Base-by-base conservation (phyloP, 2,113 vertebrate species). In the Aspiorhynchus laticeps region DNA sequence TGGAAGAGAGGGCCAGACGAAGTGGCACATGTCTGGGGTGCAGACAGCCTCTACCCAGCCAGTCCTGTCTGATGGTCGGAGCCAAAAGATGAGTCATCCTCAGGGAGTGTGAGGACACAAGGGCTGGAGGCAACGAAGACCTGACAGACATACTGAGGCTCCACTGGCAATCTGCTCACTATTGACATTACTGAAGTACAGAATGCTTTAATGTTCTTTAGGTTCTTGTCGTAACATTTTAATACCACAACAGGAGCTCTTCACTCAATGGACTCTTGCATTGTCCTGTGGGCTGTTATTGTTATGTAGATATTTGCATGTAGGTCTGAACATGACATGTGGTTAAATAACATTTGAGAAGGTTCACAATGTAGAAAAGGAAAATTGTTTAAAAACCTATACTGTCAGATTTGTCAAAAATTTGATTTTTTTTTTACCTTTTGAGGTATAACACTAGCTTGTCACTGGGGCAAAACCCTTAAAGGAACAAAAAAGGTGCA, bases 31-130 rank as follows among this genome's bases (percentile, higher is more conserved):
- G 88, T 90, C 86, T 87, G 76, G 75, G 86, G 69, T 77, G 43
- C 84, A 88, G 88, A 85, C 87, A 74, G 87, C 80, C 86, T 87
- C 86, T 90, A 86, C 88, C 80, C 89, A 87, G 86, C 86, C 88
- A 88, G 88, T 76, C 75, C 83, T 63, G 88, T 90, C 88, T 90
- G 84, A 87, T 74, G 76, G 69, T 71, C 24, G 33, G 89, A 87
- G 88, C 89, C 89, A 90, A 89, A 80, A 61, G 75, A 89, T 90
- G 88, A 90, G 80, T 90, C 89, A 90, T 89, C 88, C 86, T 89
- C 87, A 28, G 85, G n/a, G 86, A 89, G 89, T 88, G 86, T 90
- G 89, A 90, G 88, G 86, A 90, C 89, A 90, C 86, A 63, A 76
- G 75, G 88, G 87, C 86, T 88, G 88, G 84, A 88, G 73, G 59